Evolutionary conservation across 35 echinoderm and acorn worm species (phyloP), one percentile per base, ranked within the genome.

Genomic region (Patiria miniata): DNA sequence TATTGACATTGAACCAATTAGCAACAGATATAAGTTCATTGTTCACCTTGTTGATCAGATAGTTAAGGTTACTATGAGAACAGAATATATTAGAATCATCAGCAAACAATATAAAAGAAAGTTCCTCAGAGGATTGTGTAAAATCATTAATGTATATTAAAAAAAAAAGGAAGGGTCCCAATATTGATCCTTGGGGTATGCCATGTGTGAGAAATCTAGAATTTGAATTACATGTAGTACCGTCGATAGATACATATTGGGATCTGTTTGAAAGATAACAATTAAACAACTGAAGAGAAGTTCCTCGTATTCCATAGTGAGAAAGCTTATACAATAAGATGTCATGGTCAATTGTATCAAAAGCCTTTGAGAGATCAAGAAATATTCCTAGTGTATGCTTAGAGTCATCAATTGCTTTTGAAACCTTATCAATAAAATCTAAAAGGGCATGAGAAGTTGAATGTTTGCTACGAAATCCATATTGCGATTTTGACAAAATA

Each of bases 61-160:
- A 30, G 8, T 81, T 17, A 5, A 51, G 33, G 22, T 84, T 22
- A 33, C 52, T 9, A 84, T 58, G 55, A 8, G 82, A 32, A 61
- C 37, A 61, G 30, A 84, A 58, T 52, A 84, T 15, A 61, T 52
- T 84, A 8, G 53, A 84, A n/a, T 61, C 51, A 52, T 61, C 82
- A 9, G 82, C 82, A 84, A 19, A 84, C 19, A 84, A 37, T 61
- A 55, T 55, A 52, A 52, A 84, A 8, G 50, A 30, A 1, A 84
- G 14, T 7, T 36, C 10, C 8, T 58, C 39, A 58, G 82, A 84
- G 10, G 10, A 8, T 3, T 52, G 29, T 50, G 36, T 50, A 47
- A 83, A 52, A 22, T 83, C 81, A 84, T 61, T 84, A 55, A 61
- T 52, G 60, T 61, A 84, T 37, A 84, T 55, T 61, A 84, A 26